These are phyloP conservation scores for Cenopis cana DNA, from an alignment of 2,888 invertebrate species.

Conservation along the genomic window DNA sequence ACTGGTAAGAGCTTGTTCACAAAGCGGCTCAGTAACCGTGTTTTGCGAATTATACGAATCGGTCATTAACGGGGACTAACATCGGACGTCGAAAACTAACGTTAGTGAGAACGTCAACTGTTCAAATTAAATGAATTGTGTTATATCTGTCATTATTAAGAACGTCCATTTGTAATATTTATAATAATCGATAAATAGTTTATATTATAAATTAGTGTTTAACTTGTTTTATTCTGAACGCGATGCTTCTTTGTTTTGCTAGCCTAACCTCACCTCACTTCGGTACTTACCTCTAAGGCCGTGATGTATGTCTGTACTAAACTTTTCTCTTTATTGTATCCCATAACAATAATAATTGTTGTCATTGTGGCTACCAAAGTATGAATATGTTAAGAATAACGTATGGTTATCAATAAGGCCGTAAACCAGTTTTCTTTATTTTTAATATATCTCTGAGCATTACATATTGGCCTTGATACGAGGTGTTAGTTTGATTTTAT, in stretches of 20 bases:
- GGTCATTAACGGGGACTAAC: conserved; percentile 1
- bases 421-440: conserved; percentile 26
- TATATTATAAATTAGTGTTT: conserved; percentile 53
- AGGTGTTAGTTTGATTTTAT: conserved; percentile 68
- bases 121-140: conserved; percentile 48
- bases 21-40: background rate
- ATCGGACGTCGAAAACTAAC: conserved; percentile 15
- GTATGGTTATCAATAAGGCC: conserved; percentile 50
- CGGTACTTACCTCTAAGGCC: conserved; percentile 61
- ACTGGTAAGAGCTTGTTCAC: background rate
- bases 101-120: conserved; percentile 18
- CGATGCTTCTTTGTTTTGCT: conserved; percentile 46
- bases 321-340: background rate
- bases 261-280: conserved; percentile 51
- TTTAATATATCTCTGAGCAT: conserved; percentile 6
- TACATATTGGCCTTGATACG: conserved; percentile 45
- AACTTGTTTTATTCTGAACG: conserved; percentile 50
- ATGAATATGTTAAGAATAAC: conserved; percentile 31
- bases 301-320: conserved; percentile 19
- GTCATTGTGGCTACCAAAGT: conserved; percentile 60
- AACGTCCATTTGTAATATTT: conserved; percentile 70
- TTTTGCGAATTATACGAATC: background rate
- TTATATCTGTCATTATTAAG: conserved; percentile 61
- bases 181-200: conserved; percentile 61
- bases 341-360: conserved; percentile 51